Conservation (phyloP, 2,888 invertebrate genomes). For the Harpalus rubripes region DNA sequence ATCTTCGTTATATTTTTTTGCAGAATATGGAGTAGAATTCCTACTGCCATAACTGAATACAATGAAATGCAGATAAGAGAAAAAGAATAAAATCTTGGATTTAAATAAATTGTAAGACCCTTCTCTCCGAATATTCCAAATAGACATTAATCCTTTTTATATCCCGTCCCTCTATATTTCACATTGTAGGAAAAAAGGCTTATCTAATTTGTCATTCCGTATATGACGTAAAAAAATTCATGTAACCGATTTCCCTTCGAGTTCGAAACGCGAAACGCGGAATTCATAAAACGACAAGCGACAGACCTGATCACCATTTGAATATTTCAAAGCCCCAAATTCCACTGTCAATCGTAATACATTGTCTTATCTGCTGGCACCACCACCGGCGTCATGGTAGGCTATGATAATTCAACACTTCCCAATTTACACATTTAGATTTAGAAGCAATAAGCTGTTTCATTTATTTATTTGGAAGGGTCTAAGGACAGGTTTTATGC, state of each 20-base stretch:
- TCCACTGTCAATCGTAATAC: slow-evolving; percentile 44
- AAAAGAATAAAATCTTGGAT: slow-evolving; percentile 7
- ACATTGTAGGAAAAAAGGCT: slow-evolving; percentile 12
- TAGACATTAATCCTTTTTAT: slow-evolving; percentile 16
- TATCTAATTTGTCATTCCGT: slow-evolving; percentile 36
- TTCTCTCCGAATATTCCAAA: neutral
- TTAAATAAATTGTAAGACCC: neutral
- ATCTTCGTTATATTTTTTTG: no score
- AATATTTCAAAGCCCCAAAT: slow-evolving; percentile 28
- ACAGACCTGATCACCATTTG: slow-evolving; percentile 41
- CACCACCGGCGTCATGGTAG: neutral
- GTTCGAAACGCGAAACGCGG: neutral
- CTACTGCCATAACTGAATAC: neutral
- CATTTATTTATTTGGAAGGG: neutral
- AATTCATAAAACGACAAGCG: slow-evolving; percentile 23
- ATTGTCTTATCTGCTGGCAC: slow-evolving; percentile 25
- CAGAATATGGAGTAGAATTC: no score
- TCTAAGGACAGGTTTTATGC: no score
- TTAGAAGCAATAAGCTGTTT: no score
- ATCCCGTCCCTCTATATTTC: neutral
- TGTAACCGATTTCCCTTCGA: slow-evolving; percentile 16
- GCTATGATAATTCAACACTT: neutral
- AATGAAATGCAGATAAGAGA: neutral
- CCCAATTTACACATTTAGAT: no score
- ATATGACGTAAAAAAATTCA: slow-evolving; percentile 38